phyloP scores from a whole-genome alignment of 1,140 invertebrate genomes.

The Bombus cullumanus region DNA sequence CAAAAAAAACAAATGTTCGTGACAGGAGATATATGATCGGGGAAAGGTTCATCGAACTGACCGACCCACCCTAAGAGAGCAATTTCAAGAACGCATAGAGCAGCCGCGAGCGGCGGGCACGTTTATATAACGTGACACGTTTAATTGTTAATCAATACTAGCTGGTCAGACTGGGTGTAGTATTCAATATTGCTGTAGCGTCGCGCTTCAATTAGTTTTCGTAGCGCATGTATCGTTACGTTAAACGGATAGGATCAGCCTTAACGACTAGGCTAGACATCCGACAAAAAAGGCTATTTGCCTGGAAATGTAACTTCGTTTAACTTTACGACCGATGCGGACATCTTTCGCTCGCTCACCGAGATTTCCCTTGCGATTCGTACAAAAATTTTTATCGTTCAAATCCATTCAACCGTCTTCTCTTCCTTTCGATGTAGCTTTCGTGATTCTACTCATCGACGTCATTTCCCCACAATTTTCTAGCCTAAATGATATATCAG shows the following conservation, averaged over 20 bases:
- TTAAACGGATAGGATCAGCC: background rate
- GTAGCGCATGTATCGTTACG: background rate
- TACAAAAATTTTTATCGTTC: constrained; percentile 20
- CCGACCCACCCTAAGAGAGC: constrained; percentile 30
- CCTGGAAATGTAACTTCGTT: constrained; percentile 2
- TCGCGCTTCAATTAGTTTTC: constrained; percentile 33
- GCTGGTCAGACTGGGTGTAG: background rate
- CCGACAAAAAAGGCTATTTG: background rate
- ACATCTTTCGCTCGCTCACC: constrained; percentile 24
- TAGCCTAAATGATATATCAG: too few species aligned
- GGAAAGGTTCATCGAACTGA: background rate
- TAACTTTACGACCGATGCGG: constrained; percentile 37
- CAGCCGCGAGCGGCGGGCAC: constrained; percentile 32
- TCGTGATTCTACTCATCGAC: background rate
- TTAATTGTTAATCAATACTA: constrained; percentile 48
- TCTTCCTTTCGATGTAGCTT: background rate
- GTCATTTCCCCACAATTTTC: too few species aligned
- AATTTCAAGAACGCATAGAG: constrained; percentile 34
- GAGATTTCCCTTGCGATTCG: background rate
- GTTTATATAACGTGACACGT: constrained; percentile 33
- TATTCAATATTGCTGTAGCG: constrained; percentile 16
- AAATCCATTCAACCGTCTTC: background rate
- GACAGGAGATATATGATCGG: constrained; percentile 53
- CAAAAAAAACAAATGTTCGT: constrained; percentile 51
- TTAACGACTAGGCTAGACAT: background rate